Evolutionary conservation across 2,888 invertebrate genomes (phyloP), one percentile per base, ranked within the genome.

Genomic region (Gandaritis pyraliata): DNA sequence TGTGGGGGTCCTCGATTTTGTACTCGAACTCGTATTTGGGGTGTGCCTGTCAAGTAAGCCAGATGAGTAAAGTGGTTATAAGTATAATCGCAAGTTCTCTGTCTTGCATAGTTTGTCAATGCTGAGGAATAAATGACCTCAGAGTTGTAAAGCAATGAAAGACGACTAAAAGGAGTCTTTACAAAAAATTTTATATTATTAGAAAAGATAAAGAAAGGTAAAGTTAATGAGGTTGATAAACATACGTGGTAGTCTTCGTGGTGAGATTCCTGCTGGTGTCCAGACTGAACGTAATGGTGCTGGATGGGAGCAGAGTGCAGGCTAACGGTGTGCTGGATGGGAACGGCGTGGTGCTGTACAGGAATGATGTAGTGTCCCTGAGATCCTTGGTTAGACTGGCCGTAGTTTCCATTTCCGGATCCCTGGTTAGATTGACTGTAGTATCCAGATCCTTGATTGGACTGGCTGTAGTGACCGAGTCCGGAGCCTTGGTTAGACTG

Each of bases 11-110:
- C 63, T 90, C 83, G 8, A 92, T 91, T 68, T 90, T 90, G 78
- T 93, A 93, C 70, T 90, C 87, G 75, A 87, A 93, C 70, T 89
- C 86, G 77, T 93, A 93, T 79, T 92, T 92, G 39, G 93, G 93
- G 68, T 93, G 86, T 2, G 93, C 78, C 87, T 87, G 65, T 11
- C 12, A 10, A 23, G 8, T n/a, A 12, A 39, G 23, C 55, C 30
- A 12, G 8, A 13, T 23, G 10, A 15, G n/a, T 16, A 12, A 8
- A 46, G 13, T 23, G 6, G 11, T 0, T 15, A 2, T 2, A 5
- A 39, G 39, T 13, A 10, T 4, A n/a, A n/a, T n/a, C n/a, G n/a
- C n/a, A 38, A 12, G 12, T 38, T 38, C 11, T 12, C 4, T 23
- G n/a, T n/a, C n/a, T n/a, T n/a, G n/a, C n/a, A n/a, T n/a, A n/a